Base-by-base conservation (phyloP, 92 coral and sea anemone genomes). In the Blastomussa wellsi region DNA sequence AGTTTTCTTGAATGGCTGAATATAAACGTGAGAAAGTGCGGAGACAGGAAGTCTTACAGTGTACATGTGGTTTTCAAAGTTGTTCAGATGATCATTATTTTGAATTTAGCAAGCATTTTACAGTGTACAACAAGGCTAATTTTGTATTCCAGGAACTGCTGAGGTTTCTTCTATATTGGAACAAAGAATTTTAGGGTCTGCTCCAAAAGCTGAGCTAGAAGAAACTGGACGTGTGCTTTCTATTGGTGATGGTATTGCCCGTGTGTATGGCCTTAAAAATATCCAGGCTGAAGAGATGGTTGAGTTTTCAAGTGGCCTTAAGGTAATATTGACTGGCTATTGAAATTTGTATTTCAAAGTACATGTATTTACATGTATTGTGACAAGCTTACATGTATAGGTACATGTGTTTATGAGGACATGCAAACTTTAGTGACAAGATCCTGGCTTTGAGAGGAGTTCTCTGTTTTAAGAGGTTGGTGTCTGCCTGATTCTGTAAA, bases 201-300 rank as follows among this genome's bases (percentile, higher is more conserved):
- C 95, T 17, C 98, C 95, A 35, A 96, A 96, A 81, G 99, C 99
- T 39, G 98, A 96, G 74, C 95, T 96, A 9, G 99, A 96, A 74
- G 99, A 96, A 91, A 96, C 99, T 72, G 99, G 99, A 36, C 92
- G 98, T n/a, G 99, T 96, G 70, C 78, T 96, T 67, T 96, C 99
- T 7, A 96, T 96, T 94, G 99, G 99, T 95, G 99, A 96, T 95
- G 99, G 99, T 85, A 96, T 96, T 89, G 99, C 99, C 78, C 99
- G 99, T 93, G 99, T 96, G 5, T 96, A 95, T 96, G 99, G 99
- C 80, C 90, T 96, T 77, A 96, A 96, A 80, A 96, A 96, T 89
- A 96, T 96, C 78, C 99, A 96, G 87, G 99, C 99, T 24, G 99
- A 96, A 88, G 99, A 96, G 92, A 96, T 96, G 99, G 99, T 96